Percentiles rank a stretch among this genome's conserved stretches.
These are phyloP conservation scores for Xylocampa areola DNA, from an alignment of 2,888 invertebrate genomes.

Conservation along the genomic window DNA sequence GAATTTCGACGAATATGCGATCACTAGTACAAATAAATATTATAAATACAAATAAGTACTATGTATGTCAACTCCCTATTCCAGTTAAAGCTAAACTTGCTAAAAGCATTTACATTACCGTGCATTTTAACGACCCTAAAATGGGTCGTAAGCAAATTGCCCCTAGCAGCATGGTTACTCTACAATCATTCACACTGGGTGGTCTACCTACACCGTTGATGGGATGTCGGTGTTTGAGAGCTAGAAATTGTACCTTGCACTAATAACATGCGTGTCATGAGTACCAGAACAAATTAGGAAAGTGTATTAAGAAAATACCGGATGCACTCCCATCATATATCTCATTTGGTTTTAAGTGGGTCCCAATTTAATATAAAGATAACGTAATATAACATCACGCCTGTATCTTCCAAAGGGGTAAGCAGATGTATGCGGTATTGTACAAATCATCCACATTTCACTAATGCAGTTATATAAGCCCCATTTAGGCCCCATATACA, in stretches of 20 bases:
- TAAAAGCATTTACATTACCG: too few species aligned
- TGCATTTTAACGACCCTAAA: slow-evolving; percentile 24
- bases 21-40: too few species aligned
- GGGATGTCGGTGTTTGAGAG: slow-evolving; percentile 43
- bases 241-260: slow-evolving; percentile 37
- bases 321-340: neutral
- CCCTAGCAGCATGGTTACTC: slow-evolving; percentile 52
- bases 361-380: slow-evolving; percentile 4
- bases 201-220: slow-evolving; percentile 67
- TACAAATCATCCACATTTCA: too few species aligned
- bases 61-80: too few species aligned
- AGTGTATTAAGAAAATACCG: slow-evolving; percentile 14
- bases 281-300: slow-evolving; percentile 34
- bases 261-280: slow-evolving; percentile 31
- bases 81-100: too few species aligned
- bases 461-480: too few species aligned
- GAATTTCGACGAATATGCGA: too few species aligned
- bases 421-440: too few species aligned
- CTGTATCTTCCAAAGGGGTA: too few species aligned
- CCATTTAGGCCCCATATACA: too few species aligned
- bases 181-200: slow-evolving; percentile 64
- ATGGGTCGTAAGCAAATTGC: slow-evolving; percentile 32
- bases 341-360: neutral
- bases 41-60: too few species aligned
- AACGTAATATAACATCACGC: too few species aligned